Conservation (phyloP, 2,113 vertebrate species). For the Seriola rivoliana region DNA sequence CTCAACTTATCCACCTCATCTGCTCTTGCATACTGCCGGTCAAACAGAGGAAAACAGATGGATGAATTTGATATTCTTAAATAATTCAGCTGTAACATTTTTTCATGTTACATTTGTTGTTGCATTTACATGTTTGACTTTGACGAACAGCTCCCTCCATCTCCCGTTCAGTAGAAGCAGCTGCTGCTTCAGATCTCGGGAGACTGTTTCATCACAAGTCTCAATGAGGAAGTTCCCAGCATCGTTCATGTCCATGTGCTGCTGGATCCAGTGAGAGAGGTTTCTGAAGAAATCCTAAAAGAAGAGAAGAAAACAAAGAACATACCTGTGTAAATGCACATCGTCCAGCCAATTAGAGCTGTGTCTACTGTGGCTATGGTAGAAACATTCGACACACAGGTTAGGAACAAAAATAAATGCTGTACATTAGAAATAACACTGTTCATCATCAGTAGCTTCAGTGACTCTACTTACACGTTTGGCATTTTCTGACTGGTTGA, state of each 20-base stretch:
- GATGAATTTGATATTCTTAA: neutral
- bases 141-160: constrained; percentile 89
- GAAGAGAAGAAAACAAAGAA: constrained; percentile 69
- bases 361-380: neutral
- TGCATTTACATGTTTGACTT: constrained; percentile 93
- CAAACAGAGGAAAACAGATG: constrained; percentile 7
- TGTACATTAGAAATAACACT: neutral
- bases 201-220: constrained; percentile 95
- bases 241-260: constrained; percentile 97
- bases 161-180: constrained; percentile 90
- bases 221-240: constrained; percentile 98
- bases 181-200: constrained; percentile 96
- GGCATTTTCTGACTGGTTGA: constrained; percentile 91
- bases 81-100: neutral
- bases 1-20: constrained; percentile 94
- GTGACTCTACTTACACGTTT: constrained; percentile 88
- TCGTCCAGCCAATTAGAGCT: neutral
- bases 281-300: constrained; percentile 87
- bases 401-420: neutral
- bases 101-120: rapidly evolving
- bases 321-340: neutral
- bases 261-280: constrained; percentile 91
- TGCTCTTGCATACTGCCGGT: constrained; percentile 91
- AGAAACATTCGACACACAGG: neutral
- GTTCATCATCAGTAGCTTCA: neutral